phyloP scores from a whole-genome alignment of 2,888 invertebrate species.

The Theretra japonica region DNA sequence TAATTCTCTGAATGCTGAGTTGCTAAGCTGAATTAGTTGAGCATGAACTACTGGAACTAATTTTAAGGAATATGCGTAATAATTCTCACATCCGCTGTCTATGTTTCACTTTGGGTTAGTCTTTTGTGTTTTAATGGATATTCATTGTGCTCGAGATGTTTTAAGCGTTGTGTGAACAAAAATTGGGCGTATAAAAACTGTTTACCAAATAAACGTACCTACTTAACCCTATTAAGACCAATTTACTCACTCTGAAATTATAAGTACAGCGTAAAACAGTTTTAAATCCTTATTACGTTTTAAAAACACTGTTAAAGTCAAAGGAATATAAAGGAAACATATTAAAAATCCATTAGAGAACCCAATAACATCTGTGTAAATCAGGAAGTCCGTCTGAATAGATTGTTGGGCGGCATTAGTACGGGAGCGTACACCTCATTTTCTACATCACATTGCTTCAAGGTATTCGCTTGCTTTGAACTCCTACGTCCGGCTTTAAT shows the following conservation, averaged over 20 bases:
- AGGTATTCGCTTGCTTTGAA: constrained; percentile 10
- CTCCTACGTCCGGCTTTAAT: constrained; percentile 2
- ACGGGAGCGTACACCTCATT: constrained; percentile 32
- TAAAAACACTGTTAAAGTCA: constrained; percentile 17
- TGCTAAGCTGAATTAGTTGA: background rate
- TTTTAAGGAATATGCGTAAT: background rate
- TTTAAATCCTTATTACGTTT: background rate
- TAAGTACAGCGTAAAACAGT: background rate
- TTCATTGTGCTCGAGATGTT: too few species aligned
- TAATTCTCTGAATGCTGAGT: background rate
- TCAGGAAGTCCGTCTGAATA: constrained; percentile 55
- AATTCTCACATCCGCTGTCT: too few species aligned
- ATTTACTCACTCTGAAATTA: background rate
- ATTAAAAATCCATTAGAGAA: constrained; percentile 64
- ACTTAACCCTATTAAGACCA: too few species aligned
- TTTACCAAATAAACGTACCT: too few species aligned
- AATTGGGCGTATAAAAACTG: too few species aligned
- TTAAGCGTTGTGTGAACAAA: too few species aligned
- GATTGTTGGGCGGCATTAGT: constrained; percentile 39
- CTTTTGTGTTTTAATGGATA: too few species aligned
- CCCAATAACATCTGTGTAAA: constrained; percentile 62
- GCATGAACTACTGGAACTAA: background rate
- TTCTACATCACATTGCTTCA: constrained; percentile 25
- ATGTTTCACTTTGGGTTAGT: too few species aligned
- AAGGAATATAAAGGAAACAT: constrained; percentile 47